Conservation (phyloP, 2,888 invertebrate species). For the Oscheius sp. region DNA sequence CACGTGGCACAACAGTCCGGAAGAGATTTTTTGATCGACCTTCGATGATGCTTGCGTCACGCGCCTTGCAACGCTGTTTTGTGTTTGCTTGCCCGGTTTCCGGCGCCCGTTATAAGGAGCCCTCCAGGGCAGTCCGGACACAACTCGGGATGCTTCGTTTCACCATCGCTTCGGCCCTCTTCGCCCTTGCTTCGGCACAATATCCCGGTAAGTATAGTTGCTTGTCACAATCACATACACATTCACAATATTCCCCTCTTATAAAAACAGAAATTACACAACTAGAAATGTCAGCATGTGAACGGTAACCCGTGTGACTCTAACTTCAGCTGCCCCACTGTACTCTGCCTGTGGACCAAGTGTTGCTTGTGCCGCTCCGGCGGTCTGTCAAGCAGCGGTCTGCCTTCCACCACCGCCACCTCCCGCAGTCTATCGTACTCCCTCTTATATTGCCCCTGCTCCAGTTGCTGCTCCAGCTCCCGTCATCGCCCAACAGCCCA, state of each 20-base stretch:
- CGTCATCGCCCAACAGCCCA: constrained; percentile 50
- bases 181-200: constrained; percentile 46
- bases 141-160: constrained; percentile 46
- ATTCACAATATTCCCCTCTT: background rate
- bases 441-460: constrained; percentile 37
- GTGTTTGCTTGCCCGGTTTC: constrained; percentile 35
- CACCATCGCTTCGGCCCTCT: constrained; percentile 46
- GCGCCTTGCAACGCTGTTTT: constrained; percentile 37
- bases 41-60: constrained; percentile 33
- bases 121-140: constrained; percentile 17
- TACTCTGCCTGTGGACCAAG: constrained; percentile 64
- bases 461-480: constrained; percentile 40
- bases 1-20: constrained; percentile 8
- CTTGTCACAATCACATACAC: background rate
- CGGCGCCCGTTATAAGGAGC: constrained; percentile 25
- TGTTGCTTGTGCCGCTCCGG: constrained; percentile 60
- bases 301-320: constrained; percentile 10
- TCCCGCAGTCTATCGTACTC: constrained; percentile 35
- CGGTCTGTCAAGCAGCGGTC: constrained; percentile 62
- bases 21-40: constrained; percentile 22
- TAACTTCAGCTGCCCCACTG: constrained; percentile 56
- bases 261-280: background rate
- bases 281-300: background rate
- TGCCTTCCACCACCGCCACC: constrained; percentile 55
- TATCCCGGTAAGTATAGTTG: constrained; percentile 40